phyloP scores from a whole-genome alignment of 2,888 invertebrate genomes.

The Lymantria monacha region DNA sequence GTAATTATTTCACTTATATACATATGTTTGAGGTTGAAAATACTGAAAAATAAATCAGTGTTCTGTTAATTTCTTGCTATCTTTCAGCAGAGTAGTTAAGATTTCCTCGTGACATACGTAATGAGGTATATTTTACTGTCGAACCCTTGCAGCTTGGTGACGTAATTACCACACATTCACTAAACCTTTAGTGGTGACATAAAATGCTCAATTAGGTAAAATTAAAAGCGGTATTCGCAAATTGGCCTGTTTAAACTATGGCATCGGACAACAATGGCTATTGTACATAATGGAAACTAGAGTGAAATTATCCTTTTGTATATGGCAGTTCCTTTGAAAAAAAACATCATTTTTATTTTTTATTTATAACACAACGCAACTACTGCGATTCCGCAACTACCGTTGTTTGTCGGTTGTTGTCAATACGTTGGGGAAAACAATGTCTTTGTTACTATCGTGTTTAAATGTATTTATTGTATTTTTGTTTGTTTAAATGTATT shows the following conservation, averaged over 20 bases:
- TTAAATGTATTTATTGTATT: constrained; percentile 3
- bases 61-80: neutral
- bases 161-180: constrained; percentile 19
- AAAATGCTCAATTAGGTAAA: constrained; percentile 37
- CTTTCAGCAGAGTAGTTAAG: neutral
- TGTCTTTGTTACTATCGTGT: constrained; percentile 23
- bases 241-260: constrained; percentile 47
- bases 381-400: constrained; percentile 35
- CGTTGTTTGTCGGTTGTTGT: constrained; percentile 39
- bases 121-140: neutral
- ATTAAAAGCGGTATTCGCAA: constrained; percentile 28
- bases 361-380: constrained; percentile 43
- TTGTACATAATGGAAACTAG: constrained; percentile 52
- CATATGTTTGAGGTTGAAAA: too few species aligned
- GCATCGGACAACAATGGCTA: constrained; percentile 45
- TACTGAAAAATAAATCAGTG: too few species aligned
- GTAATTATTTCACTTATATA: too few species aligned
- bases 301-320: constrained; percentile 66
- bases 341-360: constrained; percentile 44
- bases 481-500: too few species aligned
- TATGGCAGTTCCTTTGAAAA: constrained; percentile 59
- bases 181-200: constrained; percentile 10
- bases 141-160: neutral
- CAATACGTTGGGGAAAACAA: constrained; percentile 23
- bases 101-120: neutral